Evolutionary conservation across 2,113 vertebrate genomes (phyloP).

Genomic region (Solea senegalensis): DNA sequence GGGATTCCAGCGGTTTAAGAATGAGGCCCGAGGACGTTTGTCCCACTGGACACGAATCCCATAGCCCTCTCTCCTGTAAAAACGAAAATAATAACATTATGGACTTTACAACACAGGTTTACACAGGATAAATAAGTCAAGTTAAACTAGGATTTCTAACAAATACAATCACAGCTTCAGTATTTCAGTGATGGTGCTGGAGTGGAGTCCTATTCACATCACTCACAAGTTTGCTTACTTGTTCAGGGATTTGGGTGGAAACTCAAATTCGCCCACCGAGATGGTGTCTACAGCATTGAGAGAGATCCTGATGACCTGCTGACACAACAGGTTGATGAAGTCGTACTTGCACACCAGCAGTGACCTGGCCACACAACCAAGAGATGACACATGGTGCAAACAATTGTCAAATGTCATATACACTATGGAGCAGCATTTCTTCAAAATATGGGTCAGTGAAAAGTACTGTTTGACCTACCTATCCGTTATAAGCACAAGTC

Average conservation of each 20-base stretch:
- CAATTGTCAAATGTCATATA: not conserved
- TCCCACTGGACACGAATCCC: slow-evolving; percentile 96
- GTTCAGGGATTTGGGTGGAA: slow-evolving; percentile 95
- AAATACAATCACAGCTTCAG: not conserved
- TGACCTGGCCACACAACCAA: slow-evolving; percentile 77
- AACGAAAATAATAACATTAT: not conserved
- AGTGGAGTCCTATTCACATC: not conserved
- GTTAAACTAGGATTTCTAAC: too few relatives aligned
- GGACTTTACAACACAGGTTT: too few relatives aligned
- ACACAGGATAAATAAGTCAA: too few relatives aligned
- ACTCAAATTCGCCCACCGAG: slow-evolving; percentile 91
- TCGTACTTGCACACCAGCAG: slow-evolving; percentile 97
- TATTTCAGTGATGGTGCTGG: not conserved
- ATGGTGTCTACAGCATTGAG: slow-evolving; percentile 91
- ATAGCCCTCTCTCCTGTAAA: slow-evolving; percentile 87
- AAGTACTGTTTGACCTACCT: slow-evolving; percentile 52
- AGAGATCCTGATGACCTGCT: slow-evolving; percentile 89
- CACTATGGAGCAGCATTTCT: not conserved
- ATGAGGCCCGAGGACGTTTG: slow-evolving; percentile 89
- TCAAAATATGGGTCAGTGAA: not conserved
- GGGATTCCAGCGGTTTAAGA: slow-evolving; percentile 94
- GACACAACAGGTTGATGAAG: slow-evolving; percentile 94
- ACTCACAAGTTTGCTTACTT: slow-evolving; percentile 79
- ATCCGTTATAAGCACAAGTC: slow-evolving; percentile 91
- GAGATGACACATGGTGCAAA: not conserved